phyloP scores from a whole-genome alignment of 1,140 invertebrate genomes.

The Musca vetustissima region DNA sequence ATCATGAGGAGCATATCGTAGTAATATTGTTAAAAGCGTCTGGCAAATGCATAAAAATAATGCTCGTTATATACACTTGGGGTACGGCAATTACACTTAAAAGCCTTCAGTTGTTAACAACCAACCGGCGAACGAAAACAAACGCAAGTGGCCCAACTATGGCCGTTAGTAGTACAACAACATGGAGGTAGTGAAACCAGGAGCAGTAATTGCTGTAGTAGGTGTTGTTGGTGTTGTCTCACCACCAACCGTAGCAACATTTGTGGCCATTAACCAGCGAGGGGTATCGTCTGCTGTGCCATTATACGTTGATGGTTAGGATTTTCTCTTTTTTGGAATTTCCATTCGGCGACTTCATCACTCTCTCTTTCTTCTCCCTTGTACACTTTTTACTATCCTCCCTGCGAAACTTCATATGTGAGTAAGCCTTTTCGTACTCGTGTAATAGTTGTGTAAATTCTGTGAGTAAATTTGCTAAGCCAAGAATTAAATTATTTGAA shows the following conservation, averaged over 20 bases:
- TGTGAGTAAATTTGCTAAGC: too few species aligned
- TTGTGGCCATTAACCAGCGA: slow-evolving; percentile 26
- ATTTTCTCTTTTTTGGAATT: too few species aligned
- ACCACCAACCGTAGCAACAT: background rate
- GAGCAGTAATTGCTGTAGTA: background rate
- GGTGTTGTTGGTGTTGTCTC: slow-evolving; percentile 23
- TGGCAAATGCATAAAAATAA: slow-evolving; percentile 35
- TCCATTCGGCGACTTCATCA: too few species aligned
- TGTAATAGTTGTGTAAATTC: slow-evolving; percentile 29
- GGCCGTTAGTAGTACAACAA: too few species aligned
- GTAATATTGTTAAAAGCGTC: slow-evolving; percentile 45
- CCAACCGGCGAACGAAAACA: slow-evolving; percentile 42
- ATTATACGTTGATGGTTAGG: background rate
- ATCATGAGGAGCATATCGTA: slow-evolving; percentile 9
- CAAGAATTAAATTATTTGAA: slow-evolving; percentile 13
- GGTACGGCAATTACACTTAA: slow-evolving; percentile 46
- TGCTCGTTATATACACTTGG: slow-evolving; percentile 47
- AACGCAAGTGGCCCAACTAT: background rate
- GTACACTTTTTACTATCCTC: background rate
- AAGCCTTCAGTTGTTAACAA: slow-evolving; percentile 38
- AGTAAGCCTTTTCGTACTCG: background rate
- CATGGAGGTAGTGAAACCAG: background rate
- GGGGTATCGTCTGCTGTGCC: slow-evolving; percentile 36
- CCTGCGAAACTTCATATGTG: slow-evolving; percentile 6
- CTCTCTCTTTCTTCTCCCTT: background rate